Base-by-base conservation (phyloP, 2,797 vertebrate genomes). In the Melanotaenia boesemani region DNA sequence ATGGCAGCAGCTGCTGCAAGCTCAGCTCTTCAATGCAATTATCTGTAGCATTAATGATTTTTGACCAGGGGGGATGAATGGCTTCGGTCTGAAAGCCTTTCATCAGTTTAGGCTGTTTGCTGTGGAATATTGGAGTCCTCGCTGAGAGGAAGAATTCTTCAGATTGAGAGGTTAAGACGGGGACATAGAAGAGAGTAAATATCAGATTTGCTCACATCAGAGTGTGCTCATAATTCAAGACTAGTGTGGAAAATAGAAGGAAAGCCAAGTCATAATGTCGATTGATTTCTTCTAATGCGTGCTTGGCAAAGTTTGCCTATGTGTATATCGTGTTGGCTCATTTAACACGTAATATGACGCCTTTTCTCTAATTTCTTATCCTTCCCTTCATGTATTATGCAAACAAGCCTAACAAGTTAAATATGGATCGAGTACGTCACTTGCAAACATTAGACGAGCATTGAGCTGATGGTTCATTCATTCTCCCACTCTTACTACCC, bases 1-100 rank as follows among this genome's bases (percentile, higher is more conserved):
- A 87, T 88, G 85, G 85, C 86, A 85, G 80, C 81, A 82, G 85
- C 79, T 85, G 72, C 77, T 85, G 85, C 80, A 48, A 84, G 76
- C 84, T 84, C 89, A 89, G 80, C 90, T 80, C 82, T 87, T 90
- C 86, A 82, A 81, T 88, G 79, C 80, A 93, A 92, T 92, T 92
- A 93, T 89, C 85, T 81, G 83, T 79, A 78, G 79, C 84, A 76
- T 83, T 93, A 93, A 92, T 90, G 90, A 89, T 93, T 92, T 95
- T 90, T 90, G 81, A 93, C 90, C 68, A 70, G 62, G 80, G 81
- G 80, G 72, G 89, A 85, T 81, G 74, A 88, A 82, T 78, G 76
- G 78, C 78, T 86, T 70, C 58, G 11, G 60, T 82, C 81, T 84
- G 82, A 90, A 90, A 88, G 74, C 82, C 74, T 68, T 70, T 73